These are phyloP conservation scores for Brenthis hecate DNA, from an alignment of 2,888 invertebrate genomes.

Conservation along the genomic window DNA sequence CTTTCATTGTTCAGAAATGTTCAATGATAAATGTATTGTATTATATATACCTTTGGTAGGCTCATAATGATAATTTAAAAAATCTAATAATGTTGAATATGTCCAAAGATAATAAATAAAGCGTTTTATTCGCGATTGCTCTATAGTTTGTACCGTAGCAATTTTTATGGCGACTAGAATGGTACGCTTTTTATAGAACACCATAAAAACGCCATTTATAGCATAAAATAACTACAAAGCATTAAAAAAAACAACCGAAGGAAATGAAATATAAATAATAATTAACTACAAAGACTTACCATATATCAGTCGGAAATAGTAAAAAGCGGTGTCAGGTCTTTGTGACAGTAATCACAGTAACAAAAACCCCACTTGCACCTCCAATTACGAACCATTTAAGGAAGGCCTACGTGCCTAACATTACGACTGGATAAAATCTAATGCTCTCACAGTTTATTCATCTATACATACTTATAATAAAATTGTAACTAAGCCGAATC, in stretches of 20 bases:
- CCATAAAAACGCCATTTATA: neutral
- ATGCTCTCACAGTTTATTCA: constrained; percentile 37
- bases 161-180: no score
- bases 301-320: constrained; percentile 70
- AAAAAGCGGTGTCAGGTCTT: constrained; percentile 71
- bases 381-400: constrained; percentile 79
- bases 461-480: no score
- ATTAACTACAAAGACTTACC: constrained; percentile 44
- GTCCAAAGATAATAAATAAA: neutral
- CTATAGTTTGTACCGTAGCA: no score
- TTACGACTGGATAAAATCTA: constrained; percentile 63
- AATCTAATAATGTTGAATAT: neutral
- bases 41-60: constrained; percentile 46
- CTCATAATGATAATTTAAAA: no score
- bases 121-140: neutral
- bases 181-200: neutral
- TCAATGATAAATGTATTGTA: constrained; percentile 64
- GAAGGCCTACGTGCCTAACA: constrained; percentile 69
- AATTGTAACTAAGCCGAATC: no score
- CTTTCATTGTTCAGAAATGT: constrained; percentile 66
- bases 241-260: constrained; percentile 19
- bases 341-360: constrained; percentile 67
- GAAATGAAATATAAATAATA: constrained; percentile 25
- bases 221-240: neutral
- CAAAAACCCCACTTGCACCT: constrained; percentile 71